Conservation (phyloP, 2,113 vertebrate genomes). For the Tetrax tetrax region DNA sequence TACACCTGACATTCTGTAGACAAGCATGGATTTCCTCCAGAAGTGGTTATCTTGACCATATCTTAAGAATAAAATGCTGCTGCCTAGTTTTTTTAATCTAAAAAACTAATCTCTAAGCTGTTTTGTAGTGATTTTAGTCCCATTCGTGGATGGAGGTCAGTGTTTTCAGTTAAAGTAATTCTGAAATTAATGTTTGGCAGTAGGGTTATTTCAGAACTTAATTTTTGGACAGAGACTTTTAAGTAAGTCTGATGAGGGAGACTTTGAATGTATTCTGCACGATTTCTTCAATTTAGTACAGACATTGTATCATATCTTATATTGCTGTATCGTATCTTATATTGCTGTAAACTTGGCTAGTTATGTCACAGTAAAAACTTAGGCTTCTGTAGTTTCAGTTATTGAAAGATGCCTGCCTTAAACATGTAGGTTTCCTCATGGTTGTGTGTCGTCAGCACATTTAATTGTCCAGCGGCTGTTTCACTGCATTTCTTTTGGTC, state of each 20-base stretch:
- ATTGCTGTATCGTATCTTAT: neutral
- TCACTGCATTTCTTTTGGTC: neutral
- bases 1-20: neutral
- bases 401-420: neutral
- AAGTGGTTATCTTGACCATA: neutral
- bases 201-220: conserved; percentile 20
- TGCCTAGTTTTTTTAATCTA: neutral
- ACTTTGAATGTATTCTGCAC: neutral
- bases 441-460: neutral
- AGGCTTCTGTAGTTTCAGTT: neutral
- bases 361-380: neutral
- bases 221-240: conserved; percentile 31
- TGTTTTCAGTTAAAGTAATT: neutral
- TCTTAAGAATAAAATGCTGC: neutral
- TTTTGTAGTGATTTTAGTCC: neutral
- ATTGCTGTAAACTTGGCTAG: neutral
- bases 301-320: neutral
- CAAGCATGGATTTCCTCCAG: neutral
- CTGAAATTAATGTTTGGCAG: neutral
- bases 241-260: neutral
- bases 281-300: neutral
- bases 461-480: neutral
- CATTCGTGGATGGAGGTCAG: neutral
- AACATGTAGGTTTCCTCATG: neutral
- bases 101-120: neutral